Conservation (phyloP, 2,888 invertebrate genomes). For the Stegophylla sp. region DNA sequence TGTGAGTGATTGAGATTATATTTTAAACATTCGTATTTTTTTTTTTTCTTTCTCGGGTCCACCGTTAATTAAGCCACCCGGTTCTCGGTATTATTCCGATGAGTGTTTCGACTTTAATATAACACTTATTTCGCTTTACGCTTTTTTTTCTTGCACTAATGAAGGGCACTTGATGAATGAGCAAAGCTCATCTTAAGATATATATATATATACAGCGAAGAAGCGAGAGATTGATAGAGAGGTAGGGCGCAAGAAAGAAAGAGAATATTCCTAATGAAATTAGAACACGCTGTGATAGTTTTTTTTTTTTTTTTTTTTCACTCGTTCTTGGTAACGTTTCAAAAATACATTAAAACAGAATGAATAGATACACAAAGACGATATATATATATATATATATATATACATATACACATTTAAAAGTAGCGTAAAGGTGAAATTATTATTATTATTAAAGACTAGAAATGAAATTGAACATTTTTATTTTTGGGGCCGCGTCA, state of each 20-base stretch:
- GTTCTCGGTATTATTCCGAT: background rate
- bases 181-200: background rate
- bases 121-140: background rate
- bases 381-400: constrained; percentile 20
- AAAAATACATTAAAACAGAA: constrained; percentile 55
- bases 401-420: constrained; percentile 25
- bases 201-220: background rate
- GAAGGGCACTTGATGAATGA: constrained; percentile 55
- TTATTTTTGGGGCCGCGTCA: constrained; percentile 57
- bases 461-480: constrained; percentile 58
- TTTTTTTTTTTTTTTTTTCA: constrained; percentile 10
- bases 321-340: constrained; percentile 43
- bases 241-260: background rate
- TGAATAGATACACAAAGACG: constrained; percentile 47
- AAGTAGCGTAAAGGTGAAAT: constrained; percentile 56
- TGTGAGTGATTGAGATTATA: too few species aligned
- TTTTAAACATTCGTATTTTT: too few species aligned
- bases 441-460: constrained; percentile 55
- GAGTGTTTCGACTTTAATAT: background rate
- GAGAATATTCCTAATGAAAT: constrained; percentile 41
- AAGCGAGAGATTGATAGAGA: background rate
- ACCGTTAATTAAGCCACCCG: background rate
- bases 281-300: constrained; percentile 51
- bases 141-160: constrained; percentile 33
- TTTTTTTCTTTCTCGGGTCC: too few species aligned